Evolutionary conservation across 35 echinoderm and acorn worm genomes (phyloP).

Genomic region (Ophiothrix spiculata): DNA sequence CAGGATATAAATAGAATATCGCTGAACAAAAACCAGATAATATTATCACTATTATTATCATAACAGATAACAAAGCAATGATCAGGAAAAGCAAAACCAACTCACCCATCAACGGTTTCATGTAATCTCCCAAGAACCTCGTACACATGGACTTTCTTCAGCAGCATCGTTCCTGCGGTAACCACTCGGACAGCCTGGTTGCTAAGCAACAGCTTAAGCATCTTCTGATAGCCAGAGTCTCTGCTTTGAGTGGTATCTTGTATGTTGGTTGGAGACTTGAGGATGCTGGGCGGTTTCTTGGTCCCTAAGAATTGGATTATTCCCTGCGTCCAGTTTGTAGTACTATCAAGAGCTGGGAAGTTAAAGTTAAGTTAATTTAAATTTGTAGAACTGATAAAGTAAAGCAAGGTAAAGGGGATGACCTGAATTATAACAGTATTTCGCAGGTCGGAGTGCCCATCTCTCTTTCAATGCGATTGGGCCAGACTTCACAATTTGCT

Average conservation of each 20-base stretch:
- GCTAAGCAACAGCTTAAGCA: slow-evolving; percentile 71
- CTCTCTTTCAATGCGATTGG: too few relatives aligned
- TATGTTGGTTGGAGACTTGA: background rate
- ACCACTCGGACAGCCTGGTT: slow-evolving; percentile 88
- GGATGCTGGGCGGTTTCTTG: background rate
- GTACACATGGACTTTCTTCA: slow-evolving; percentile 85
- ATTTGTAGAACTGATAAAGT: too few relatives aligned
- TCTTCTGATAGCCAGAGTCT: slow-evolving; percentile 53
- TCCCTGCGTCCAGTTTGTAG: slow-evolving; percentile 72
- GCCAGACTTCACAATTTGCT: too few relatives aligned
- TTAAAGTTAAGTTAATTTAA: too few relatives aligned
- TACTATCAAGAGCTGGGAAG: slow-evolving; percentile 80
- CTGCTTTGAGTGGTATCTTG: background rate
- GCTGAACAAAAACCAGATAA: too few relatives aligned
- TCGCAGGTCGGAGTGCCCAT: too few relatives aligned
- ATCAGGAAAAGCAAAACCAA: background rate
- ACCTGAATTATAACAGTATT: too few relatives aligned
- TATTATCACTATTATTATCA: too few relatives aligned
- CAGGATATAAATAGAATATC: too few relatives aligned
- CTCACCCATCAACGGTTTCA: slow-evolving; percentile 57
- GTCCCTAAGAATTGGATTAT: slow-evolving; percentile 54
- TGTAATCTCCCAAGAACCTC: slow-evolving; percentile 69
- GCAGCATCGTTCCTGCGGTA: slow-evolving; percentile 62
- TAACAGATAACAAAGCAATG: too few relatives aligned
- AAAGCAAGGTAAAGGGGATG: too few relatives aligned